These are phyloP conservation scores for Cepaea hortensis DNA, from an alignment of 2,888 invertebrate species.

Conservation along the genomic window DNA sequence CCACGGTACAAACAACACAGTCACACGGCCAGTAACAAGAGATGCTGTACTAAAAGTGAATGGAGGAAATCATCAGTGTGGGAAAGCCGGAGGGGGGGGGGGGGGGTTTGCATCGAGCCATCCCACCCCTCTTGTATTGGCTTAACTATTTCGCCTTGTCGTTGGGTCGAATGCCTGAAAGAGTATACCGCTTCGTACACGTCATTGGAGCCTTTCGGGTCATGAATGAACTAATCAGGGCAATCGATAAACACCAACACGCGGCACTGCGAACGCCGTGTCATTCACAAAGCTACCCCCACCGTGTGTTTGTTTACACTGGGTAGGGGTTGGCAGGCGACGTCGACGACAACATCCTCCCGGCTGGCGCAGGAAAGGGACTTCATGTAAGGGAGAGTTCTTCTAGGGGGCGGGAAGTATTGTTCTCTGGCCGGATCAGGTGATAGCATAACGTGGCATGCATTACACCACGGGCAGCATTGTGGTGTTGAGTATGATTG, in stretches of 20 bases:
- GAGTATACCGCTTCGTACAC: neutral
- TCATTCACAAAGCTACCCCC: slow-evolving; percentile 32
- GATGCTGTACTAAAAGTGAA: too few relatives aligned
- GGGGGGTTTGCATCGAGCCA: too few relatives aligned
- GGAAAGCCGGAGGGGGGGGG: too few relatives aligned
- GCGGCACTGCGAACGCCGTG: slow-evolving; percentile 22
- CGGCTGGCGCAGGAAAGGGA: neutral
- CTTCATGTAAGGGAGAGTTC: neutral
- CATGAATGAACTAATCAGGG: slow-evolving; percentile 26
- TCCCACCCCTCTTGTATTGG: too few relatives aligned
- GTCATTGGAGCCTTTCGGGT: neutral
- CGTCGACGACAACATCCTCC: neutral
- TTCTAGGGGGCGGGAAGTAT: slow-evolving; percentile 11
- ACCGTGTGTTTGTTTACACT: slow-evolving; percentile 17
- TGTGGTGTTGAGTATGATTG: neutral
- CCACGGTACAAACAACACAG: too few relatives aligned
- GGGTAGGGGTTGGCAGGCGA: neutral
- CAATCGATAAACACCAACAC: slow-evolving; percentile 35
- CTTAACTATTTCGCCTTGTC: neutral
- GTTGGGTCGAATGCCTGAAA: neutral
- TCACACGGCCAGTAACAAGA: too few relatives aligned
- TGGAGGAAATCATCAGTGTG: too few relatives aligned
- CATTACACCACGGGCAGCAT: neutral
- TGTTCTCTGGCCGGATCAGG: neutral
- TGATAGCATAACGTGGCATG: neutral